phyloP scores from a whole-genome alignment of 2,797 vertebrate genomes.

The Cheirogaleus major region DNA sequence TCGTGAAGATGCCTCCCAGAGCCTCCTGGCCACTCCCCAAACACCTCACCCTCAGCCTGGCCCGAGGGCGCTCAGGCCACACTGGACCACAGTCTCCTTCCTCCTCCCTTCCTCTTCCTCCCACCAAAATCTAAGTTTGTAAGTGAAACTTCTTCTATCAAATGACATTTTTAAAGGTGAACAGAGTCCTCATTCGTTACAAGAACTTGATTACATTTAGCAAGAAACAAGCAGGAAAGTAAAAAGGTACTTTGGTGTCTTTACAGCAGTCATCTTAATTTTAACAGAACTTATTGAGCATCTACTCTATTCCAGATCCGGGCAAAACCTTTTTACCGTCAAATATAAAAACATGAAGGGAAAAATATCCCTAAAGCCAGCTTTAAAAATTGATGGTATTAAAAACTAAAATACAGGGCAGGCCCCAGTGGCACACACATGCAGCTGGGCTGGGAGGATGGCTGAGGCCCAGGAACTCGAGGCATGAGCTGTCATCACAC shows the following conservation, averaged over 20 bases:
- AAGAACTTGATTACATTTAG: too few relatives aligned
- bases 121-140: neutral
- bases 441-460: neutral
- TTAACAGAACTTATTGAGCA: neutral
- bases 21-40: neutral
- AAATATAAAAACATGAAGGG: neutral
- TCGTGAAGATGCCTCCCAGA: neutral
- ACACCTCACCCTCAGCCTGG: too few relatives aligned
- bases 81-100: neutral
- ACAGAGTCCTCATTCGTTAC: neutral
- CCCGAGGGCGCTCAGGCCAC: neutral
- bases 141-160: too few relatives aligned
- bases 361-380: neutral
- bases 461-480: neutral
- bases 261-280: neutral
- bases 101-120: too few relatives aligned
- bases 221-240: too few relatives aligned
- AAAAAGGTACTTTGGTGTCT: neutral
- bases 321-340: neutral
- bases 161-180: too few relatives aligned
- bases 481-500: neutral
- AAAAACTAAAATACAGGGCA: neutral
- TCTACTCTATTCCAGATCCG: neutral
- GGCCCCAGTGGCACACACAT: neutral
- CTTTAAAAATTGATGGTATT: neutral